These are phyloP conservation scores for Habroteleia sp. DNA, from an alignment of 2,888 invertebrate genomes.

Conservation along the genomic window DNA sequence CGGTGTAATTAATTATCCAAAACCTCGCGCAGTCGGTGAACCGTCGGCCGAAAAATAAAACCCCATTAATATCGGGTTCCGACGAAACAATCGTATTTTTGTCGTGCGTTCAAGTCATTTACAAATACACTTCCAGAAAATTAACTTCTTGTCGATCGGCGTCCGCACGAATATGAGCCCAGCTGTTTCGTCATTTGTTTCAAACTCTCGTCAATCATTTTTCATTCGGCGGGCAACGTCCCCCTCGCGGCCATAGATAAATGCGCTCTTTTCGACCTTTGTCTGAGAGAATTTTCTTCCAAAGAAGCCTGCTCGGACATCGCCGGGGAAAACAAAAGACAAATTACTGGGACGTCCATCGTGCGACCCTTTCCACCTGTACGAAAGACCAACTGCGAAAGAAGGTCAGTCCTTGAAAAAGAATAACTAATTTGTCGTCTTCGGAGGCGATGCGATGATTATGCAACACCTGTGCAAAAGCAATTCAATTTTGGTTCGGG, in stretches of 20 bases:
- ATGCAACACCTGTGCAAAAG: neutral
- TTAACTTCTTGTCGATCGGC: constrained; percentile 45
- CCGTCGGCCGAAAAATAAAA: constrained; percentile 21
- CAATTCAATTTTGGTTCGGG: neutral
- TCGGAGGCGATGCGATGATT: neutral
- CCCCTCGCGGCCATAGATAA: constrained; percentile 39
- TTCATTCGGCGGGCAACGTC: constrained; percentile 69
- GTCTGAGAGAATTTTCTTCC: constrained; percentile 76
- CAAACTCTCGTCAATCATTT: constrained; percentile 77
- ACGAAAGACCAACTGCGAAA: constrained; percentile 42
- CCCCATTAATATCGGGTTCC: constrained; percentile 28
- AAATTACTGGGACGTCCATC: constrained; percentile 78
- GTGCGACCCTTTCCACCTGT: constrained; percentile 79
- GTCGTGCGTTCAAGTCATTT: constrained; percentile 40
- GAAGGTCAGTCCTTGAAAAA: constrained; percentile 47
- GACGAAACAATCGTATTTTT: constrained; percentile 42
- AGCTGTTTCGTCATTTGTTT: constrained; percentile 74
- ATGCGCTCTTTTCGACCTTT: constrained; percentile 76
- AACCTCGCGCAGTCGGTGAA: constrained; percentile 15
- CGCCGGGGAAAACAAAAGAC: constrained; percentile 76
- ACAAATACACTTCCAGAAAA: constrained; percentile 39
- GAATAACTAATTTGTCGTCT: constrained; percentile 50
- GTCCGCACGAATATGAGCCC: constrained; percentile 24
- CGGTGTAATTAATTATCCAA: constrained; percentile 48
- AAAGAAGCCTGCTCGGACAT: constrained; percentile 63